phyloP scores from a whole-genome alignment of 2,113 vertebrate genomes.

The Pampusana beccarii region DNA sequence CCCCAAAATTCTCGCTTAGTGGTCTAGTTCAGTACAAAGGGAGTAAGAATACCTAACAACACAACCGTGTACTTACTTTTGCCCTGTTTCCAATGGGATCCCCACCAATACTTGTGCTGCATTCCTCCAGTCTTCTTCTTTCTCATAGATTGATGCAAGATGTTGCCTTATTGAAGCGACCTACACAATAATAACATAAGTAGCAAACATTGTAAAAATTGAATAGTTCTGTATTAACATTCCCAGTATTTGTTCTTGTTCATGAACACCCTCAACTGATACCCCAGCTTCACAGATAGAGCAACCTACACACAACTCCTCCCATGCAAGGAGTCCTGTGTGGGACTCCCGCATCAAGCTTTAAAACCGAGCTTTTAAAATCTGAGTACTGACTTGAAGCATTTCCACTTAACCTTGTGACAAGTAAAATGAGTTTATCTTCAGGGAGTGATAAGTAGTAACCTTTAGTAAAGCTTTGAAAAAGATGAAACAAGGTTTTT shows the following conservation, averaged over 20 bases:
- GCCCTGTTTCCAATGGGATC: slow-evolving; percentile 96
- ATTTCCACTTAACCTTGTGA: not conserved
- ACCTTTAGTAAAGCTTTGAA: not conserved
- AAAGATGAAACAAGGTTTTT: not conserved
- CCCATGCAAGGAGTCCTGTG: fast-evolving
- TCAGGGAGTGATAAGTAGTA: not conserved
- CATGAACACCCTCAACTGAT: not conserved
- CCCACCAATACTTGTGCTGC: slow-evolving; percentile 97
- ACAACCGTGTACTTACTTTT: slow-evolving; percentile 80
- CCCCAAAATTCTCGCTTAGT: not conserved
- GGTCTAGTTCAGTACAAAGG: not conserved
- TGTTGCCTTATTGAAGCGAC: slow-evolving; percentile 98
- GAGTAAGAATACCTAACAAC: not conserved
- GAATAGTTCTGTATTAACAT: not conserved
- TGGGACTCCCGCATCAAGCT: not conserved
- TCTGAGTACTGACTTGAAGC: not conserved
- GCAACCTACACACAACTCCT: not conserved
- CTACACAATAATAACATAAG: slow-evolving; percentile 60
- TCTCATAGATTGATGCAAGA: slow-evolving; percentile 98
- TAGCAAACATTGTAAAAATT: not conserved
- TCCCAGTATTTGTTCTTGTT: not conserved
- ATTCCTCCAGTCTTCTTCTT: slow-evolving; percentile 98
- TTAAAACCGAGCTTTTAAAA: not conserved
- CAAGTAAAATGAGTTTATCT: not conserved
- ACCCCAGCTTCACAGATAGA: not conserved